Conservation (phyloP, 2,113 vertebrate genomes). For the Megaceryle torquata region DNA sequence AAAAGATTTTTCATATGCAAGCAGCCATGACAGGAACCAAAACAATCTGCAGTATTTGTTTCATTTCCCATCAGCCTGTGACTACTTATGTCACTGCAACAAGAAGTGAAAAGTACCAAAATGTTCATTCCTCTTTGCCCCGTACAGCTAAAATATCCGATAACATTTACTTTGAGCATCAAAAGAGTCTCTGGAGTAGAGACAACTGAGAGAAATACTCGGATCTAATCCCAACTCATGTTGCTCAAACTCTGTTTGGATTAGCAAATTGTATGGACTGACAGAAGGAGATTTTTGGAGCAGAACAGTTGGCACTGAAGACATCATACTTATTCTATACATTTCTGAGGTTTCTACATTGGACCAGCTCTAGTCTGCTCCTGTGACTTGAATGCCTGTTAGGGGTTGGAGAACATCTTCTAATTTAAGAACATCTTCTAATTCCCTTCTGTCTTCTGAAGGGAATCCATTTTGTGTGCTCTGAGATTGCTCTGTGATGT, state of each 20-base stretch:
- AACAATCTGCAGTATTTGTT: not conserved
- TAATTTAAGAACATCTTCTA: not conserved
- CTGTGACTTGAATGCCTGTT: not conserved
- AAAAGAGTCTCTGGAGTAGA: not conserved
- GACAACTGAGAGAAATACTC: not conserved
- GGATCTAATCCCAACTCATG: not conserved
- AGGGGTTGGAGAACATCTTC: not conserved
- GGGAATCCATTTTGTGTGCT: not conserved
- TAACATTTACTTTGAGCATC: not conserved
- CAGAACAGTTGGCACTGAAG: not conserved
- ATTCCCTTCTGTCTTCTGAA: not conserved
- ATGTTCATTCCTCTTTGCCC: not conserved
- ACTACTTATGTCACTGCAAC: not conserved
- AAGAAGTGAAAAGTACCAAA: slow-evolving; percentile 9
- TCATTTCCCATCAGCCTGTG: not conserved
- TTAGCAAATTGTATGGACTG: not conserved
- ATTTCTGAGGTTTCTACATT: not conserved
- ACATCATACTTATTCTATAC: not conserved
- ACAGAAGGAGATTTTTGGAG: not conserved
- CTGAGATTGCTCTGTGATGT: not conserved
- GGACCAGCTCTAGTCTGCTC: not conserved
- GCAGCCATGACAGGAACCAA: not conserved
- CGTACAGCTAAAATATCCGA: not conserved
- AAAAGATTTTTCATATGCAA: not conserved
- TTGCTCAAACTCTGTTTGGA: not conserved